Base-by-base conservation (phyloP, 2,113 vertebrate species). In the Halcyon malimbica region DNA sequence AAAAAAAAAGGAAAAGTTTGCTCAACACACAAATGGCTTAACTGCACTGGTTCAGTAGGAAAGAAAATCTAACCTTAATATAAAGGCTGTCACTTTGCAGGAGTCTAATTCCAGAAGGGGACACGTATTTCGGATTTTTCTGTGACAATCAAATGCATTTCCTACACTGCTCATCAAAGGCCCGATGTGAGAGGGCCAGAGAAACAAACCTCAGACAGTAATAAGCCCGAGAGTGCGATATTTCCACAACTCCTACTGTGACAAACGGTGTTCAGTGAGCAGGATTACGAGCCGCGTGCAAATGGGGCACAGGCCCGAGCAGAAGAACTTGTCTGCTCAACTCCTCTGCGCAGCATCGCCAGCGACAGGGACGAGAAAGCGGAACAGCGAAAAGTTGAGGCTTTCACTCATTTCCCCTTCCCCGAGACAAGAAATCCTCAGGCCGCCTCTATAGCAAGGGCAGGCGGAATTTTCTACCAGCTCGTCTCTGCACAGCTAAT, bases 91-190 rank as follows among this genome's bases (percentile, higher is more conserved):
- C 24, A 28, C 8, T 35, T 15, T 18, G 44, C 71, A 39, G 18
- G 6, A 73, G 15, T 19, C 29, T 12, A 31, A 33, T 39, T 42
- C 42, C 68, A 35, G 25, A 62, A 64, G 0, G 7, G 39, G 11
- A 23, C 10, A 15, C 0, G 13, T 2, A 53, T 1, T 37, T 56
- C 9, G 5, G 35, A 9, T 37, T 64, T 35, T 70, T 10, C 67
- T 65, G 50, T 5, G 29, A 48, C 54, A 86, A 76, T 6, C 35
- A 15, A 28, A 53, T 2, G 48, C 13, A 20, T 86, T 89, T 54
- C 73, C 67, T 26, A 56, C 2, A 13, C 24, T 31, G 35, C 54
- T 84, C 44, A 44, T 39, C 57, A 51, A 26, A 4, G 0, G 17
- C 18, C 50, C 5, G n/a, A 13, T 9, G 42, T 5, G 35, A 71